Percentiles rank a stretch among this genome's conserved stretches.
Conservation (phyloP, 1,140 invertebrate genomes). For the Formica exsecta region DNA sequence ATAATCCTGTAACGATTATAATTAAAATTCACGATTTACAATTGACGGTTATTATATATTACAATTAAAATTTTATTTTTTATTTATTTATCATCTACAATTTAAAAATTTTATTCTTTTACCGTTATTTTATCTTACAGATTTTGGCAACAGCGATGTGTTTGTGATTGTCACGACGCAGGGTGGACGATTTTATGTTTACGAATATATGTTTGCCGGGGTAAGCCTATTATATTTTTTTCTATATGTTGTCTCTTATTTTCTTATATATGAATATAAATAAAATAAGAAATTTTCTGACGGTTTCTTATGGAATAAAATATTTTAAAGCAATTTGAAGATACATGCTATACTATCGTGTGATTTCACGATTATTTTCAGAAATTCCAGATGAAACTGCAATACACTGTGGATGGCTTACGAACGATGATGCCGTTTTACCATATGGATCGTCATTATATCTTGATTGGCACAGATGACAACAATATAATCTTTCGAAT, state of each 20-base stretch:
- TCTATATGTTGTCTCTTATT: background rate
- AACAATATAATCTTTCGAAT: constrained; percentile 75
- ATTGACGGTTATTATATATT: constrained; percentile 14
- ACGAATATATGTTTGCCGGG: constrained; percentile 76
- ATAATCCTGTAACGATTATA: background rate
- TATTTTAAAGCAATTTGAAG: background rate
- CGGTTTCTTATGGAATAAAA: background rate
- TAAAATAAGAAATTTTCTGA: background rate
- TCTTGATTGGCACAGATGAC: constrained; percentile 68
- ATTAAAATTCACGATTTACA: constrained; percentile 1
- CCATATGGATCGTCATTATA: constrained; percentile 65
- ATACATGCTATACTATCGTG: background rate
- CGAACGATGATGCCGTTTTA: constrained; percentile 73
- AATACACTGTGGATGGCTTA: constrained; percentile 68
- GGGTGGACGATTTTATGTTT: constrained; percentile 74
- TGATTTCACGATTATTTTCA: constrained; percentile 61
- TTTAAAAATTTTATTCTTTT: background rate
- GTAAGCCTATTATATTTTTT: constrained; percentile 61
- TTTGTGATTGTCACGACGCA: constrained; percentile 74
- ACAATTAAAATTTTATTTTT: background rate
- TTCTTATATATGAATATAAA: background rate
- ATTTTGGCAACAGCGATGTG: constrained; percentile 68
- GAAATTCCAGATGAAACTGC: constrained; percentile 75
- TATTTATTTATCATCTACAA: background rate
- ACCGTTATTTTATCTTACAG: constrained; percentile 50